Base-by-base conservation (phyloP, 2,888 invertebrate genomes). In the Sthenelais limicola region DNA sequence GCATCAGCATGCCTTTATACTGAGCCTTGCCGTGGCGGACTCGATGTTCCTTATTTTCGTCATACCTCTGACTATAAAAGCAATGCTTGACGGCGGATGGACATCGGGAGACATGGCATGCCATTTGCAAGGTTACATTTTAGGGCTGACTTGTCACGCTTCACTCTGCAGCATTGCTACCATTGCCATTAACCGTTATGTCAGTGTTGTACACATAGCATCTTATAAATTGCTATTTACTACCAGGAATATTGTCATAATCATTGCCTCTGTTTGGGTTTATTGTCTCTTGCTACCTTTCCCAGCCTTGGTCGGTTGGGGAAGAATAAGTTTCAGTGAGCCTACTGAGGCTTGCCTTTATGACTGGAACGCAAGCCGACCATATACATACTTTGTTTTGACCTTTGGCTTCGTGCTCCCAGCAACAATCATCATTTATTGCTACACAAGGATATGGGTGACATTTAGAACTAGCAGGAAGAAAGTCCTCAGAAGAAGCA, bases 201-300 rank as follows among this genome's bases (percentile, higher is more conserved):
- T 38, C 62, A 62, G 62, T 24, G 26, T 62, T 24, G 62, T 62
- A n/a, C 62, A 38, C 24, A 43, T 62, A 1, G 62, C 62, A 7
- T 24, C 62, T 18, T 62, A 62, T n/a, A 35, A 43, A 1, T 12
- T 26, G 12, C 24, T 62, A 4, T 62, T 62, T 26, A 21, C 5
- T 24, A 9, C 3, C 21, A 21, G 62, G 9, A 33, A 62, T 26
- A 62, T 62, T 26, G 62, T 26, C 3, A 43, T 24, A 35, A 62
- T 62, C 3, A 38, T 62, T 9, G 18, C 24, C n/a, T 38, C 62
- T 2, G 9, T 62, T 33, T 62, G 62, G 62, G 5, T 18, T 18
- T 62, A 62, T n/a, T 18, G 21, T 15, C 4, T 38, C 7, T 5
- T 38, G n/a, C 62, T 62, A 1, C 62, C 62, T 2, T 15, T 62